Conservation (phyloP, 2,113 vertebrate genomes). For the Ammospiza nelsoni region DNA sequence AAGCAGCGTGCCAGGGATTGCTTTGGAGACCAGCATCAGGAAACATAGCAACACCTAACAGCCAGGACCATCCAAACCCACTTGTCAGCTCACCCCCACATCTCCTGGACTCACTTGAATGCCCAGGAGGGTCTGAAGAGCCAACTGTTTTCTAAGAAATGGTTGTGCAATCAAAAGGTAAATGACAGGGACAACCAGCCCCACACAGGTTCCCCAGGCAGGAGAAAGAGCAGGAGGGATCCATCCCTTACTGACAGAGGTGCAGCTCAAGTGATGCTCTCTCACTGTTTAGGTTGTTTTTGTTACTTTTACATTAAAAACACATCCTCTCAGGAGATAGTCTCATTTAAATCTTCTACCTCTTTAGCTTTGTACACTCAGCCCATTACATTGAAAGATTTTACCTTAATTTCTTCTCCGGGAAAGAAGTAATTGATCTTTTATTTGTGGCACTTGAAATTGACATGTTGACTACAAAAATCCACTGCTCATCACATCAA, state of each 20-base stretch:
- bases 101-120: neutral
- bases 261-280: neutral
- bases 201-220: rapidly evolving
- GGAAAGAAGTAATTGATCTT: no score
- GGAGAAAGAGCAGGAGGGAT: neutral
- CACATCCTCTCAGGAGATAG: rapidly evolving
- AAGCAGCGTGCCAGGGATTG: neutral
- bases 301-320: rapidly evolving
- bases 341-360: no score
- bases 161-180: rapidly evolving
- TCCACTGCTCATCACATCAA: no score
- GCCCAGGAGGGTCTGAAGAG: neutral
- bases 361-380: no score
- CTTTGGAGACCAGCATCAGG: neutral
- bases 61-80: neutral
- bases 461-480: no score
- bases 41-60: neutral
- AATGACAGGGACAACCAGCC: neutral
- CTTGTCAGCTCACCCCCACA: neutral
- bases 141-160: neutral
- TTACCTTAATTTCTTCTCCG: no score
- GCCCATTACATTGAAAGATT: no score
- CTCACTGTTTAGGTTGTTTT: neutral
- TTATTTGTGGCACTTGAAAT: no score
- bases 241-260: neutral